These are phyloP conservation scores for Theropithecus gelada DNA, from an alignment of 2,113 vertebrate species.

Conservation along the genomic window DNA sequence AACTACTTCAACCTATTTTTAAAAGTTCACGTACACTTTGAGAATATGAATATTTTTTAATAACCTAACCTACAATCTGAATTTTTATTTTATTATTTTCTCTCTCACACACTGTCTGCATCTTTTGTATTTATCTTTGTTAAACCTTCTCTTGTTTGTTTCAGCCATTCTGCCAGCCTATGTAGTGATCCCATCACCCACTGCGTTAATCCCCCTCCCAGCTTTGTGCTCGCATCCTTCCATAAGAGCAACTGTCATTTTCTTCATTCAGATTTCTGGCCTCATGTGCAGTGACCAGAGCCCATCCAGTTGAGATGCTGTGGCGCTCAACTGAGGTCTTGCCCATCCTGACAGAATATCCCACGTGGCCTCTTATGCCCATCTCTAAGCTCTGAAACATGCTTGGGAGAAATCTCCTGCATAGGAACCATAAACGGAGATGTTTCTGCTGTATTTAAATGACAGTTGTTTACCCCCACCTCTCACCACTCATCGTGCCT, in stretches of 20 bases:
- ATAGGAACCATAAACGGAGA: neutral
- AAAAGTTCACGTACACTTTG: neutral
- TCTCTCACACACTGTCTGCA: neutral
- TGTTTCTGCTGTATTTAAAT: neutral
- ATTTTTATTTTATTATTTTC: neutral
- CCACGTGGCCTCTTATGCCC: neutral
- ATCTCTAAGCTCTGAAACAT: neutral
- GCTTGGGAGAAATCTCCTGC: neutral
- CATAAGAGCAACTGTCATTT: neutral
- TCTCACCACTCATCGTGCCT: constrained; percentile 15
- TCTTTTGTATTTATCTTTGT: neutral
- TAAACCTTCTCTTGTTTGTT: neutral
- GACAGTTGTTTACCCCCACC: neutral
- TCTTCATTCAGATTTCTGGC: neutral
- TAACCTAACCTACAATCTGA: neutral
- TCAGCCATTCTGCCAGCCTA: neutral
- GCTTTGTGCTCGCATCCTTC: neutral
- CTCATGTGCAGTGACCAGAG: neutral
- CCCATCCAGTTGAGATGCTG: neutral
- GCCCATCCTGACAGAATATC: neutral
- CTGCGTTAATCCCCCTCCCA: neutral
- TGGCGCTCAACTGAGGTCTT: neutral
- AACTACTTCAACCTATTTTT: neutral
- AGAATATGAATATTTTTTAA: neutral
- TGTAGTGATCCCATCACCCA: neutral